Evolutionary conservation across 92 coral and sea anemone species (phyloP), one percentile per base, ranked within the genome.

Genomic region (Pocillopora meandrina): DNA sequence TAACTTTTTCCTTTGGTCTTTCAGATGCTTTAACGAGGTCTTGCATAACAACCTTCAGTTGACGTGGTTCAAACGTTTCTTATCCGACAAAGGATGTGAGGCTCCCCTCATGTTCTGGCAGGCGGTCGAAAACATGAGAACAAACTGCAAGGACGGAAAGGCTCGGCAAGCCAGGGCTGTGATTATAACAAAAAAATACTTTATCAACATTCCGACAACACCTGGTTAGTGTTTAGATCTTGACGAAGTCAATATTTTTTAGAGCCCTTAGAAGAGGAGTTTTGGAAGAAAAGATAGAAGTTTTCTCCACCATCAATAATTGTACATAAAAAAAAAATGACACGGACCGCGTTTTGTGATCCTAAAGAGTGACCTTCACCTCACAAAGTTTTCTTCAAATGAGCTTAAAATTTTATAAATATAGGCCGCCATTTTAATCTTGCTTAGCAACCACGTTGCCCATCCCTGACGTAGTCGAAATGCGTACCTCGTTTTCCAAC

Each of bases 51-150:
- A 95, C 11, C 88, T 85, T 10, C 99, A 96, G 80, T 33, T 92
- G 61, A 68, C 87, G 79, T 94, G 97, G 94, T 92, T 96, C 42
- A 95, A 93, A 60, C 71, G 89, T 8, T 96, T 90, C 67, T 74
- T 96, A 42, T 62, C 76, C 16, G 98, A 96, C 36, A 95, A 94
- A 79, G 77, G 83, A 13, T 81, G 94, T 12, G 95, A 94, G 19
- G 85, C 91, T 11, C 97, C 99, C 0, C 86, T 96, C 47, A 62
- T 87, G 75, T 96, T 94, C 87, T 96, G 99, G 99, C 98, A 94
- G 74, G 98, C 98, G 17, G 99, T 96, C 0, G 99, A 96, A 84
- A 91, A 88, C 66, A 96, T 96, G 99, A 94, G 94, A 74, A 87
- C 73, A 21, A 95, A 94, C 85, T 92, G 95, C 36, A 96, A 92